Evolutionary conservation across 2,888 invertebrate species (phyloP).

Genomic region (Neoascia interrupta): DNA sequence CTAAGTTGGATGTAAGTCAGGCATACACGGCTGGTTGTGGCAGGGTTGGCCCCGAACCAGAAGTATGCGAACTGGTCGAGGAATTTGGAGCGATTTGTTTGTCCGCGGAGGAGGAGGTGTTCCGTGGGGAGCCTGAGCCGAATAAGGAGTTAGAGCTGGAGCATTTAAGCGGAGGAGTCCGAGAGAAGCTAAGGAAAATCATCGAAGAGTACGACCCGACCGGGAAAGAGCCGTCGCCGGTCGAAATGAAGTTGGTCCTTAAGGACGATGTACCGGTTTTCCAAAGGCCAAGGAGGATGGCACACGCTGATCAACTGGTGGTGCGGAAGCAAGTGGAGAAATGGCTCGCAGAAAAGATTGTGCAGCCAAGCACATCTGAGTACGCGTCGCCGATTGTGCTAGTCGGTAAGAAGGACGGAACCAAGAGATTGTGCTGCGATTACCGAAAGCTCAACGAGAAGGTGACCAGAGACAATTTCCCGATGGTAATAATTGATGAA

Average conservation of each 20-base stretch:
- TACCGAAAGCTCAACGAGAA: constrained; percentile 8
- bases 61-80: too few relatives aligned
- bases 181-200: constrained; percentile 71
- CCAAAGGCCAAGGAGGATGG: constrained; percentile 12
- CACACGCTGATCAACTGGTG: neutral
- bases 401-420: neutral
- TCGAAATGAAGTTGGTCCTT: neutral
- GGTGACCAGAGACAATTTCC: constrained; percentile 46
- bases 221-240: constrained; percentile 5
- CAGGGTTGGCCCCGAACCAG: too few relatives aligned
- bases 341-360: neutral
- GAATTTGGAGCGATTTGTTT: too few relatives aligned
- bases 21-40: too few relatives aligned
- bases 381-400: neutral
- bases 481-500: constrained; percentile 31
- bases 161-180: constrained; percentile 48
- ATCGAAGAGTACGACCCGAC: constrained; percentile 23
- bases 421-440: neutral
- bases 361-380: constrained; percentile 69
- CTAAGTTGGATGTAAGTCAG: too few relatives aligned
- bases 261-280: neutral
- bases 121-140: too few relatives aligned
- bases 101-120: constrained; percentile 6
- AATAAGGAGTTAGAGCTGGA: neutral
- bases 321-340: neutral